Evolutionary conservation across 1,140 invertebrate genomes (phyloP), one percentile per base, ranked within the genome.

Genomic region (Drosophila lacertosa): DNA sequence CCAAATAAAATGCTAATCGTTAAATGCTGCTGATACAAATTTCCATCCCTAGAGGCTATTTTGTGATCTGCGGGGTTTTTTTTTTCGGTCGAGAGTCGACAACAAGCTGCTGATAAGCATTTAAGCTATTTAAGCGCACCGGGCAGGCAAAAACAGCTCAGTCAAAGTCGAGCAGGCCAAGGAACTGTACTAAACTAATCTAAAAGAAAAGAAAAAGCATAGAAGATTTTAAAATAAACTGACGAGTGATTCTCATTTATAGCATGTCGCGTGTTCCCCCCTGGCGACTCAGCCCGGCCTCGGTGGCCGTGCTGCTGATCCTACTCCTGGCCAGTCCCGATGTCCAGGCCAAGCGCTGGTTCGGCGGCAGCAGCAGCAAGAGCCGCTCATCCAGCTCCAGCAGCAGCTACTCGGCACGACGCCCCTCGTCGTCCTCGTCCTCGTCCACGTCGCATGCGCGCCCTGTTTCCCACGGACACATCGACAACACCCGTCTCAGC

Each of bases 331-430:
- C 32, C 65, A 57, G 40, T 0, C 37, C 75, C 16, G 57, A 78
- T 50, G 80, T 55, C 2, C 62, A 90, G 3, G 83, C 77, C 4
- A 90, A 89, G 37, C 70, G 81, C 13, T 70, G 67, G 47, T 76
- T 22, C 16, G 53, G 68, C 15, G 64, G 74, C 15, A 63, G 86
- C 50, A 13, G 88, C 48, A 66, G 88, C 51, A 80, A 51, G 29
- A 77, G 79, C 5, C 73, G 67, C 0, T 74, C 82, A 10, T 66
- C 69, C 16, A 42, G 71, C 15, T 67, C 59, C 33, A 65, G 64
- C 37, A 72, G 77, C 40, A 64, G 77, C 45, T 53, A 68, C 9
- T 32, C 79, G 35, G 22, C 67, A 0, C 44, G 68, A 18, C 73
- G 77, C 2, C 65, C 67, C 2, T 68, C 71, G 2, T 77, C 73